A percentile compares a stretch with the other conserved stretches of the same genome.
These are phyloP conservation scores for Erethizon dorsatum DNA, from an alignment of 2,797 vertebrate genomes.

Conservation along the genomic window DNA sequence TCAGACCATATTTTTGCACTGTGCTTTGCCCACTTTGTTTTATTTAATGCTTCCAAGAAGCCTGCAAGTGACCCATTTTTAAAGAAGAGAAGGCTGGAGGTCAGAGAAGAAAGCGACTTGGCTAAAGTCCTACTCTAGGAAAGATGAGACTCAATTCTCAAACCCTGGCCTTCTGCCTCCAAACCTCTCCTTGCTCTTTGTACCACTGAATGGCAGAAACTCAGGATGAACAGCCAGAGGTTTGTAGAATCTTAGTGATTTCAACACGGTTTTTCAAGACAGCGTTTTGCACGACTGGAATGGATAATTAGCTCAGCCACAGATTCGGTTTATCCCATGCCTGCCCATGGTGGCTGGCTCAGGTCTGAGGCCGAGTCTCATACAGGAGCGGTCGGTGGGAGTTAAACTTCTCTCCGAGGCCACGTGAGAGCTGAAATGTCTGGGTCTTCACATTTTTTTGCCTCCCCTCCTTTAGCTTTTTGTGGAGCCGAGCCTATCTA, in stretches of 20 bases:
- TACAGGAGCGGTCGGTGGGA: not conserved
- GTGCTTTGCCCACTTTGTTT: not conserved
- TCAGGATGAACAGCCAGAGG: not conserved
- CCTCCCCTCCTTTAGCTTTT: slow-evolving; percentile 33
- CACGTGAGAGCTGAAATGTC: not conserved
- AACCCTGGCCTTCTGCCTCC: not conserved
- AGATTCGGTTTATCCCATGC: not conserved
- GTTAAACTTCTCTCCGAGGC: not conserved
- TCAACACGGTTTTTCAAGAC: slow-evolving; percentile 40
- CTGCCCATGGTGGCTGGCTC: not conserved
- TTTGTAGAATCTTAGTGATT: slow-evolving; percentile 19
- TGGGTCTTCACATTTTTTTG: slow-evolving; percentile 27
- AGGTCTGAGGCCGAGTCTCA: not conserved
- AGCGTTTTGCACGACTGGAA: not conserved
- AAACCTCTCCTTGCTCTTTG: not conserved
- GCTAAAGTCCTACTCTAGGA: not conserved
- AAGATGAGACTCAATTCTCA: not conserved
- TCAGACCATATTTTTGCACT: not conserved
- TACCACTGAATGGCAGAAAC: not conserved
- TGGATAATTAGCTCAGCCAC: slow-evolving; percentile 42
- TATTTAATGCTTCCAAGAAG: not conserved
- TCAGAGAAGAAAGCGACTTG: slow-evolving; percentile 25
- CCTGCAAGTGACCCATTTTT: not conserved
- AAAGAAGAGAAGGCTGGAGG: not conserved
- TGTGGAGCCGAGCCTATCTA: slow-evolving; percentile 36